These are phyloP conservation scores for Oenanthe oenanthe DNA, from an alignment of 2,113 vertebrate genomes.

Conservation along the genomic window DNA sequence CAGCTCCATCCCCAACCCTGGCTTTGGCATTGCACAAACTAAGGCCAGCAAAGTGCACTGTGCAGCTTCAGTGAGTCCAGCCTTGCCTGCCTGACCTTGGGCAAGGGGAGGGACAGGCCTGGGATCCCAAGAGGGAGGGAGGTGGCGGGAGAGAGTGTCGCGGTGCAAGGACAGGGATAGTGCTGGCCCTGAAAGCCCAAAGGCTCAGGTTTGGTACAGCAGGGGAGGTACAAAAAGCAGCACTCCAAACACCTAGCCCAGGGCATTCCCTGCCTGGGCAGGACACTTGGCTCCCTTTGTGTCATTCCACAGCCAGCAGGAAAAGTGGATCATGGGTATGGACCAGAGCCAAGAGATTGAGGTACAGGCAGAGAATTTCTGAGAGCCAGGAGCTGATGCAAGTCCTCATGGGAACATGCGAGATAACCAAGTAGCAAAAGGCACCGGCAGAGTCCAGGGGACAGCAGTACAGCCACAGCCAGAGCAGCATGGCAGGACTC, in stretches of 20 bases:
- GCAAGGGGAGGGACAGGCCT: not conserved
- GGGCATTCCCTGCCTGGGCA: not conserved
- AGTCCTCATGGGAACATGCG: not conserved
- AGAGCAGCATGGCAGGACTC: not conserved
- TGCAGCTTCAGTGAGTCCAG: not conserved
- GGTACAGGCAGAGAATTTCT: not conserved
- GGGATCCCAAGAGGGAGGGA: not conserved
- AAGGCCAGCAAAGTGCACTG: not conserved
- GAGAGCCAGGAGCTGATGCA: not conserved
- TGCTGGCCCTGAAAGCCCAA: not conserved
- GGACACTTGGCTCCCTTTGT: not conserved
- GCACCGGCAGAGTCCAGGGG: fast-evolving
- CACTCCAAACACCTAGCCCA: not conserved
- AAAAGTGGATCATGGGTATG: not conserved
- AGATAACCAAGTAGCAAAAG: not conserved
- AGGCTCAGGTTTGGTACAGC: not conserved
- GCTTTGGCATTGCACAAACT: not conserved
- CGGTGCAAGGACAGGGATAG: not conserved
- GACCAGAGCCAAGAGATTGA: not conserved
- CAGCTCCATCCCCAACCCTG: not conserved
- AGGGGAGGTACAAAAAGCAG: not conserved
- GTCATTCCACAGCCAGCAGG: not conserved
- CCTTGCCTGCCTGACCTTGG: not conserved
- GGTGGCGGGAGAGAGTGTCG: not conserved
- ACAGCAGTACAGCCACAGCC: not conserved